Percentiles rank a stretch among this genome's conserved stretches.
Evolutionary conservation across 2,888 invertebrate genomes (phyloP).

Genomic region (Callyntrura guangdongensis): DNA sequence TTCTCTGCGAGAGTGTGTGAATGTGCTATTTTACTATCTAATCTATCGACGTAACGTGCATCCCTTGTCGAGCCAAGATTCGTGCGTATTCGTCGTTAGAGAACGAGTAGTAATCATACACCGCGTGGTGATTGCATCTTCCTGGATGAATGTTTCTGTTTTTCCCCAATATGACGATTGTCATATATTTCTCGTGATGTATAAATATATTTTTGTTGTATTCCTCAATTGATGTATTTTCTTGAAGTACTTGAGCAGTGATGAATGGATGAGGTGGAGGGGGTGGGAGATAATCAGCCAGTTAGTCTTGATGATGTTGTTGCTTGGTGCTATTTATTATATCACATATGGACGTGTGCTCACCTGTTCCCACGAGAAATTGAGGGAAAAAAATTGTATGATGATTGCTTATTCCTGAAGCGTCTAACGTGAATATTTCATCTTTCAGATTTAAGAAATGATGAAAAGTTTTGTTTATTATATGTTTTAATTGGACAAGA

Average conservation of each 20-base stretch:
- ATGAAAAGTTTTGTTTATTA: neutral
- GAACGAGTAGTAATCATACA: neutral
- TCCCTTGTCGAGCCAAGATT: neutral
- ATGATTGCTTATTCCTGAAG: slow-evolving; percentile 53
- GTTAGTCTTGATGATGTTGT: slow-evolving; percentile 55
- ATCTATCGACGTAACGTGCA: neutral
- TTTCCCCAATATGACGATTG: slow-evolving; percentile 37
- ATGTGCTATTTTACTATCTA: slow-evolving; percentile 52
- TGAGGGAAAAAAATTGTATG: slow-evolving; percentile 29
- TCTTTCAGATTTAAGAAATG: slow-evolving; percentile 4
- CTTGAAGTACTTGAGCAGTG: slow-evolving; percentile 73
- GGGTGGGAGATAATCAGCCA: slow-evolving; percentile 76
- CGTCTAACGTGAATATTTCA: neutral
- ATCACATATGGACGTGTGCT: slow-evolving; percentile 57
- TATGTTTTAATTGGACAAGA: neutral
- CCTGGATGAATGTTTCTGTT: neutral
- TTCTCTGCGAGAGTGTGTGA: neutral
- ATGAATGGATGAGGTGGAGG: slow-evolving; percentile 75
- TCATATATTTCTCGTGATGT: slow-evolving; percentile 14
- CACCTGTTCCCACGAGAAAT: slow-evolving; percentile 78
- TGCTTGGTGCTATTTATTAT: slow-evolving; percentile 71
- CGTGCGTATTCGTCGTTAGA: slow-evolving; percentile 52
- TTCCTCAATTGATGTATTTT: slow-evolving; percentile 46
- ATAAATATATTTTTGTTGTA: slow-evolving; percentile 2
- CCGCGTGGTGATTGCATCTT: neutral